Percentiles rank a stretch among this genome's conserved stretches.
Evolutionary conservation across 1,140 invertebrate genomes (phyloP).

Genomic region (Eriocheir sinensis): DNA sequence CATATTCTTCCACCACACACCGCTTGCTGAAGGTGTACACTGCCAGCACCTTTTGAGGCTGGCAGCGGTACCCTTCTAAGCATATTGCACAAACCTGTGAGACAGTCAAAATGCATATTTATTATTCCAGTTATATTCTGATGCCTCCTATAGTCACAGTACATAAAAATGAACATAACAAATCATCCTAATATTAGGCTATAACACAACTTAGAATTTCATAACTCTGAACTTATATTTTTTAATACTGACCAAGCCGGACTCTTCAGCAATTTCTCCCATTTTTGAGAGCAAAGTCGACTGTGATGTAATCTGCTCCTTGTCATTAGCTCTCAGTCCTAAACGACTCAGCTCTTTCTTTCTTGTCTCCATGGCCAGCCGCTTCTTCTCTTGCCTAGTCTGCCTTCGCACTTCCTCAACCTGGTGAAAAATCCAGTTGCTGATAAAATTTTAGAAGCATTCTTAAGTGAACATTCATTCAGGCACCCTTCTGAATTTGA

Average conservation of each 20-base stretch:
- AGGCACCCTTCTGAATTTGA: too few relatives aligned
- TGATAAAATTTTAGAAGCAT: too few relatives aligned
- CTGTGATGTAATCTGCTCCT: slow-evolving; percentile 87
- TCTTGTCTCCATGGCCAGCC: slow-evolving; percentile 97
- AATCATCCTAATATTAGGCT: too few relatives aligned
- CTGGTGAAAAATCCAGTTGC: slow-evolving; percentile 42
- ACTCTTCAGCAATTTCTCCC: slow-evolving; percentile 84
- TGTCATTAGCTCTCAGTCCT: slow-evolving; percentile 97
- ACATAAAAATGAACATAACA: too few relatives aligned
- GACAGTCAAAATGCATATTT: too few relatives aligned
- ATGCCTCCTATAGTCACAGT: too few relatives aligned
- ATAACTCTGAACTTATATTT: too few relatives aligned
- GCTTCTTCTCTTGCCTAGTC: slow-evolving; percentile 96
- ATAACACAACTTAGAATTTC: too few relatives aligned
- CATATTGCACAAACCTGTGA: slow-evolving; percentile 97
- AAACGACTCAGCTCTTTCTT: slow-evolving; percentile 97
- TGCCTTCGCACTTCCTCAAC: slow-evolving; percentile 95
- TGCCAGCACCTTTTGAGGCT: slow-evolving; percentile 88
- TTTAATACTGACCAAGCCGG: slow-evolving; percentile 81
- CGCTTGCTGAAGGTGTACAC: slow-evolving; percentile 99
- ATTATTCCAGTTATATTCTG: too few relatives aligned
- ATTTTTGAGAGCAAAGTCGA: slow-evolving; percentile 83
- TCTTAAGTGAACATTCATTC: too few relatives aligned
- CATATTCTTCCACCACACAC: slow-evolving; percentile 96
- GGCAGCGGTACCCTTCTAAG: slow-evolving; percentile 94